Conservation (phyloP, 2,797 vertebrate species). For the Melanitta fusca region DNA sequence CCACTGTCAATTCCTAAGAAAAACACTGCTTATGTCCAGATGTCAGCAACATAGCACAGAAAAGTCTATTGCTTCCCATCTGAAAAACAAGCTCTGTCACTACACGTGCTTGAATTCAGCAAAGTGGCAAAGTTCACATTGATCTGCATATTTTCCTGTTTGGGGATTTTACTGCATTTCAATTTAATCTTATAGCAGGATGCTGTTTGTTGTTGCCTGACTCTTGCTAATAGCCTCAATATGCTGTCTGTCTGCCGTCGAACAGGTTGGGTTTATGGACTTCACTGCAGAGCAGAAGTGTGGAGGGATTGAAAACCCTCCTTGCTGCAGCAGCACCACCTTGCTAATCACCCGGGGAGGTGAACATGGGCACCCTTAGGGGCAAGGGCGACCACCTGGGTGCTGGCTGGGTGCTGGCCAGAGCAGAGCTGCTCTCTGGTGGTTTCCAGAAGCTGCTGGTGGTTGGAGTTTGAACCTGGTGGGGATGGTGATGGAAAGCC, state of each 20-base stretch:
- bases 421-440: accelerated
- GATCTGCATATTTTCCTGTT: conserved; percentile 34
- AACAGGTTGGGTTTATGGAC: not conserved
- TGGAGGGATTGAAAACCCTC: not conserved
- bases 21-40: conserved; percentile 3
- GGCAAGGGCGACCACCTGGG: not conserved
- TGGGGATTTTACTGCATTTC: conserved; percentile 6
- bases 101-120: conserved; percentile 17
- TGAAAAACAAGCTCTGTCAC: conserved; percentile 26
- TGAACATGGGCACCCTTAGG: accelerated
- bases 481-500: not conserved
- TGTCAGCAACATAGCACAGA: not conserved
- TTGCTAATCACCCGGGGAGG: not conserved
- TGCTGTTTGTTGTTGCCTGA: conserved; percentile 30
- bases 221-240: conserved; percentile 47
- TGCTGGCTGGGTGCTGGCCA: not conserved
- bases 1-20: not conserved
- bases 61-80: conserved; percentile 40
- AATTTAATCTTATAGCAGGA: not conserved
- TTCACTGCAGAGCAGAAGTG: not conserved
- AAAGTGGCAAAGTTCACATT: conserved; percentile 26
- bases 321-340: not conserved
- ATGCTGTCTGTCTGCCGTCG: conserved; percentile 8
- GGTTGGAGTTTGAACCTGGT: not conserved
- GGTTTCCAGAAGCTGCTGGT: not conserved